phyloP scores from a whole-genome alignment of 2,888 invertebrate genomes.

The Andrena haemorrhoa region DNA sequence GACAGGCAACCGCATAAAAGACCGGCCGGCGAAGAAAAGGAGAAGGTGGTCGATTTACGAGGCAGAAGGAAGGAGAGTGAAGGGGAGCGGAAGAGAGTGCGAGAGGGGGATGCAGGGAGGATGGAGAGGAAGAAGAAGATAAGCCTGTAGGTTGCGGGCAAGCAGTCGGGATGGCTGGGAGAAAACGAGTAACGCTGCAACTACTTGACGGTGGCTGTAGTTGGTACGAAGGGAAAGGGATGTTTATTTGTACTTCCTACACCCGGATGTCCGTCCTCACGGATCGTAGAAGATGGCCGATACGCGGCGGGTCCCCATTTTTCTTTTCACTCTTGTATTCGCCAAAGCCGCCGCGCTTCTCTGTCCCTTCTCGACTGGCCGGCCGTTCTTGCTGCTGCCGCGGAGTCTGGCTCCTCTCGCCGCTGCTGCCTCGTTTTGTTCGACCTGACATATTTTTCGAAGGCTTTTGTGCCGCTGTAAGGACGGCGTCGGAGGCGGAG shows the following conservation, averaged over 20 bases:
- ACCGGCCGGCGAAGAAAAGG: not conserved
- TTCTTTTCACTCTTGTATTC: conserved; percentile 16
- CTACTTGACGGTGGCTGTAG: conserved; percentile 48
- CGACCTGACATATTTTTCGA: conserved; percentile 77
- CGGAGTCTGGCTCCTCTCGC: conserved; percentile 41
- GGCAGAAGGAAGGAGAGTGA: conserved; percentile 10
- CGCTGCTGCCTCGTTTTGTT: conserved; percentile 70
- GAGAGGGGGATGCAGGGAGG: not conserved
- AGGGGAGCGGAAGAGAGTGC: conserved; percentile 5
- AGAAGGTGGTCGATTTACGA: conserved; percentile 15
- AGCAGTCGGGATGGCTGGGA: conserved; percentile 49
- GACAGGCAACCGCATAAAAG: conserved; percentile 21
- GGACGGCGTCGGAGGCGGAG: conserved; percentile 60
- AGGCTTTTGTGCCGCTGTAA: conserved; percentile 69
- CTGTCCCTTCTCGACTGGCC: conserved; percentile 2
- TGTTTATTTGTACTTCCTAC: conserved; percentile 75
- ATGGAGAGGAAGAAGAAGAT: conserved; percentile 12
- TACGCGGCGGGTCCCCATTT: conserved; percentile 31
- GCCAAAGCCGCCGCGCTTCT: conserved; percentile 8
- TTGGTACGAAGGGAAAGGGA: conserved; percentile 48
- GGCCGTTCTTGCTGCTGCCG: conserved; percentile 32
- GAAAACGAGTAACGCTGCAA: conserved; percentile 53
- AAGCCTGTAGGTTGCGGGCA: conserved; percentile 58
- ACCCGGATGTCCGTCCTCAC: conserved; percentile 66
- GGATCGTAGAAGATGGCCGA: conserved; percentile 61